Conservation (phyloP, 2,888 invertebrate species). For the Megastigmus dorsalis region DNA sequence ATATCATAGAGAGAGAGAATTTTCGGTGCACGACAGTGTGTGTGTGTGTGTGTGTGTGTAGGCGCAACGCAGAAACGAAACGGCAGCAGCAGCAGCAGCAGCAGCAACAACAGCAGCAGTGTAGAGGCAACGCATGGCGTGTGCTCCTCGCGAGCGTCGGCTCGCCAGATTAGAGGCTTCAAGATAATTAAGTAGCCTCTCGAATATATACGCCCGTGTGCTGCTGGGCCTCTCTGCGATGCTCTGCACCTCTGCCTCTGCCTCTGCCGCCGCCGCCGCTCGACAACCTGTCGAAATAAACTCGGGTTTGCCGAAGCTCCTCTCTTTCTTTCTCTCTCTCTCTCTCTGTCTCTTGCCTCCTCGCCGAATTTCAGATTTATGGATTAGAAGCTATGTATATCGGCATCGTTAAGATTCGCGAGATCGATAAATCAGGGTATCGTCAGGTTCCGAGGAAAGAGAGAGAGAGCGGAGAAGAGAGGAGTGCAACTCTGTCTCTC, state of each 20-base stretch:
- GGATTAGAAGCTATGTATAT: constrained; percentile 27
- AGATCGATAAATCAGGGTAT: constrained; percentile 53
- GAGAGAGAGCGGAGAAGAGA: background rate
- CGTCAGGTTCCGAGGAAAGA: constrained; percentile 49
- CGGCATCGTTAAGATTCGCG: constrained; percentile 22
- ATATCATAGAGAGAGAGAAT: too few relatives aligned
- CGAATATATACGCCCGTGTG: constrained; percentile 68
- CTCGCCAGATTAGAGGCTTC: constrained; percentile 72
- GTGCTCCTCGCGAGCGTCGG: constrained; percentile 62
- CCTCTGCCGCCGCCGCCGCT: background rate
- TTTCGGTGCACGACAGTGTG: too few relatives aligned
- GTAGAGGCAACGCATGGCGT: constrained; percentile 29
- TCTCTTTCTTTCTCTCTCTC: constrained; percentile 1
- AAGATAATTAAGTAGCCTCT: constrained; percentile 74
- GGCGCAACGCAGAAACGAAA: too few relatives aligned
- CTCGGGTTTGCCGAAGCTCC: background rate
- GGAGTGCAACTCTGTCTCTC: too few relatives aligned
- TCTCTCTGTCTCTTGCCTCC: background rate
- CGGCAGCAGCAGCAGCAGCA: too few relatives aligned
- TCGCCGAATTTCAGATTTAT: constrained; percentile 44
- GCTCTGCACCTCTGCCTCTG: background rate
- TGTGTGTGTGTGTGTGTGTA: too few relatives aligned
- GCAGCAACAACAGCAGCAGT: too few relatives aligned
- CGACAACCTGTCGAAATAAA: constrained; percentile 49
- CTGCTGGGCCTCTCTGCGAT: too few relatives aligned